These are phyloP conservation scores for Sarcophaga subvicina DNA, from an alignment of 2,888 invertebrate species.

Conservation along the genomic window DNA sequence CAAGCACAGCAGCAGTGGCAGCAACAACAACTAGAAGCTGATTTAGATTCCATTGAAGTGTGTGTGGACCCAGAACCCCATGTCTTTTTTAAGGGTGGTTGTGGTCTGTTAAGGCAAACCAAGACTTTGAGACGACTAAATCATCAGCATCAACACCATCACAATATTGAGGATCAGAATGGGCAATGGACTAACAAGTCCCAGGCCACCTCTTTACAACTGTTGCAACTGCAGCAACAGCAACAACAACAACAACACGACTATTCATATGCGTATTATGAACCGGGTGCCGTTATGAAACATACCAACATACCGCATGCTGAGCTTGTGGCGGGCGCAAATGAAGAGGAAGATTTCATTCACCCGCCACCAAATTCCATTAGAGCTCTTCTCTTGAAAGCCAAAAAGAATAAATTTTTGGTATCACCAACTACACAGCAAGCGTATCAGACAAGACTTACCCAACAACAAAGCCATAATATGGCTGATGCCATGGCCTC, in stretches of 20 bases:
- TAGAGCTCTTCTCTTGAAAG: constrained; percentile 80
- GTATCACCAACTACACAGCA: constrained; percentile 82
- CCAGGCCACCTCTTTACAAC: constrained; percentile 72
- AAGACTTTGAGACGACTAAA: constrained; percentile 70
- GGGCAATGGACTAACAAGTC: constrained; percentile 71
- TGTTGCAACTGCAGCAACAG: constrained; percentile 73
- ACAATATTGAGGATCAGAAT: constrained; percentile 51
- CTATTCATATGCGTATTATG: constrained; percentile 93
- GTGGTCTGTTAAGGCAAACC: constrained; percentile 65
- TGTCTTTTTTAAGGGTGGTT: constrained; percentile 32
- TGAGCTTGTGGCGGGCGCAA: constrained; percentile 61
- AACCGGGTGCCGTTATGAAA: constrained; percentile 85
- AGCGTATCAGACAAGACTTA: constrained; percentile 68
- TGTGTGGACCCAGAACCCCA: constrained; percentile 78
- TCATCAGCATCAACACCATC: constrained; percentile 57
- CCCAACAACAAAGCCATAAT: constrained; percentile 52
- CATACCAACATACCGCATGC: constrained; percentile 86
- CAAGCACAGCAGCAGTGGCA: constrained; percentile 51
- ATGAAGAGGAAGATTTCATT: constrained; percentile 64
- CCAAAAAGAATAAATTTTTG: constrained; percentile 79
- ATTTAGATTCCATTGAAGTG: constrained; percentile 81
- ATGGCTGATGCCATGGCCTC: constrained; percentile 15
- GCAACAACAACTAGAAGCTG: constrained; percentile 73
- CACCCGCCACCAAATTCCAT: constrained; percentile 81
- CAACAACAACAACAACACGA: constrained; percentile 81